Base-by-base conservation (phyloP, 2,113 vertebrate species). In the Spea bombifrons region DNA sequence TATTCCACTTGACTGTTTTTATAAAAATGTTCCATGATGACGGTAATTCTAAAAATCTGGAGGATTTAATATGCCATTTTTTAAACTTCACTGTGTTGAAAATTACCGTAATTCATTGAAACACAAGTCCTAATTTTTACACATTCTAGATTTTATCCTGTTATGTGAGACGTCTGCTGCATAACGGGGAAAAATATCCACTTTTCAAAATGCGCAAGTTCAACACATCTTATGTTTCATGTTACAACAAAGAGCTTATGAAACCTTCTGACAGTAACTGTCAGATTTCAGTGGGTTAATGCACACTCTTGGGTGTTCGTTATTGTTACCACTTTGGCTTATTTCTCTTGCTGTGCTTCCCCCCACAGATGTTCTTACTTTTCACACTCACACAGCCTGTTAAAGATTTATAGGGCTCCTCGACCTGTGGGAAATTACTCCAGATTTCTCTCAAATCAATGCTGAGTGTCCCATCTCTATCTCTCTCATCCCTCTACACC, bases 391-490 rank as follows among this genome's bases (percentile, higher is more conserved):
- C 71, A 80, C 63, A 73, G 77, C 77, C 77, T 67, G 77, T 80
- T 73, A 80, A 80, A 80, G 77, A 80, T 80, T 80, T 80, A 80
- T 80, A 73, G 77, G 77, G 64, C 77, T 80, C 64, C 77, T 68
- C 71, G 77, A 80, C 77, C 77, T 80, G 71, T 80, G 77, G 77
- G 77, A 80, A 80, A 80, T 80, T 80, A 80, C 77, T 73, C 77
- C 52, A 80, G 63, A 80, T 80, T 80, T 80, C 77, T 80, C 77
- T 80, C 71, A 80, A 80, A 80, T 80, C 77, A 80, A 80, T 80
- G 77, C 77, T 73, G 77, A 80, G 77, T 79, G 77, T 79, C 77
- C 77, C 75, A 70, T 73, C 77, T 73, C 77, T 73, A 64, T 80
- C 71, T 80, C 64, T 80, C 77, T 73, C 48, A 79, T 73, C 70